phyloP scores from a whole-genome alignment of 2,888 invertebrate genomes.

The Pristionchus exspectatus region DNA sequence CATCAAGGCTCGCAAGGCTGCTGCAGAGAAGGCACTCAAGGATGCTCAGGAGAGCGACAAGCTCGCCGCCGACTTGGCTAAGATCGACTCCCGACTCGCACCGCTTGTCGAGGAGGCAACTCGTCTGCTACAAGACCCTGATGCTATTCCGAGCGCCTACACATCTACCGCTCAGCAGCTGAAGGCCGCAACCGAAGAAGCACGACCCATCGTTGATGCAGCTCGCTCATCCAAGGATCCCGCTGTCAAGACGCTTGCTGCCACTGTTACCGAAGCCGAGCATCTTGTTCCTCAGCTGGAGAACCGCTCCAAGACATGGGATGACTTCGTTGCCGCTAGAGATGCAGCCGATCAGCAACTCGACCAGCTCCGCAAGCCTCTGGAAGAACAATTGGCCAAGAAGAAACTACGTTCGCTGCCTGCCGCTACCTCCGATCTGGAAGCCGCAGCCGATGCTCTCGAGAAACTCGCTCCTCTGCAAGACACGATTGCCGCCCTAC shows the following conservation, averaged over 20 bases:
- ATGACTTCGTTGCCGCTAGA: slow-evolving; percentile 65
- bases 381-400: slow-evolving; percentile 60
- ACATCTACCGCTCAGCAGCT: slow-evolving; percentile 61
- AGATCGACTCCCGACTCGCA: slow-evolving; percentile 58
- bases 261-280: slow-evolving; percentile 45
- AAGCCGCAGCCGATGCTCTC: slow-evolving; percentile 57
- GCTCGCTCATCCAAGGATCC: slow-evolving; percentile 43
- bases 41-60: slow-evolving; percentile 60
- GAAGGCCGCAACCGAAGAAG: slow-evolving; percentile 58
- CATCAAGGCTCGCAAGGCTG: slow-evolving; percentile 30
- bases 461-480: slow-evolving; percentile 59
- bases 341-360: slow-evolving; percentile 66
- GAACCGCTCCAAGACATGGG: slow-evolving; percentile 63
- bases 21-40: slow-evolving; percentile 60
- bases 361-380: slow-evolving; percentile 60
- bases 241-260: slow-evolving; percentile 42
- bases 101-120: slow-evolving; percentile 63
- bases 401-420: slow-evolving; percentile 54
- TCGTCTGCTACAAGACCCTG: slow-evolving; percentile 61
- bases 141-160: slow-evolving; percentile 64
- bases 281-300: slow-evolving; percentile 61
- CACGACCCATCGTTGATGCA: slow-evolving; percentile 57
- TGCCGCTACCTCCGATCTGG: slow-evolving; percentile 60
- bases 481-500: slow-evolving; percentile 62
- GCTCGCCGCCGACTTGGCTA: background rate